Evolutionary conservation across 2,113 vertebrate genomes (phyloP).

Genomic region (Capreolus pygargus): DNA sequence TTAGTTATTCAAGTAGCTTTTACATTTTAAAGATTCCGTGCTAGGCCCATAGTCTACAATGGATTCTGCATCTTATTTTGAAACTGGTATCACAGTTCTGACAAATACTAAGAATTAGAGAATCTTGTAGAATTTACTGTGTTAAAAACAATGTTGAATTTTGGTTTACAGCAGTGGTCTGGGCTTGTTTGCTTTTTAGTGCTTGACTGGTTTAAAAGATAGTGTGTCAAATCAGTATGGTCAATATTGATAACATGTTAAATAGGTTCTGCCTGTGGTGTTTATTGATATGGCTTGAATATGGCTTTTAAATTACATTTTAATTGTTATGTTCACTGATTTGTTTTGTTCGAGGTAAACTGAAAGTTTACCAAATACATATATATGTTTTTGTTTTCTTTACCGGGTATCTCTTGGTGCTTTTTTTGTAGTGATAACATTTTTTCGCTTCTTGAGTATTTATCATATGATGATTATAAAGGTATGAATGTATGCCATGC

Average conservation of each 20-base stretch:
- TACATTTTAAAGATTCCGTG: not conserved
- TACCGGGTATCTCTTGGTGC: not conserved
- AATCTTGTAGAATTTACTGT: not conserved
- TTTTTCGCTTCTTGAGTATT: constrained; percentile 5
- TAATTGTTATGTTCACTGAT: not conserved
- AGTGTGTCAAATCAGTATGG: constrained; percentile 47
- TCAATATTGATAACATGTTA: constrained; percentile 45
- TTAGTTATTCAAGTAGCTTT: not conserved
- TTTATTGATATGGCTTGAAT: constrained; percentile 36
- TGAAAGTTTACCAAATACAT: not conserved
- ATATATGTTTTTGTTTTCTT: not conserved
- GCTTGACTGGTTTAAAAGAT: constrained; percentile 27
- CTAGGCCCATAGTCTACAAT: not conserved
- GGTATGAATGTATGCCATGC: not conserved
- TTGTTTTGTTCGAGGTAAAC: constrained; percentile 13
- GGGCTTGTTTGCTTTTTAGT: not conserved
- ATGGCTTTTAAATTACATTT: constrained; percentile 26
- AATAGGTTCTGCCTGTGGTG: constrained; percentile 47
- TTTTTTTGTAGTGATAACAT: constrained; percentile 10
- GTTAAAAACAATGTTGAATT: constrained; percentile 18
- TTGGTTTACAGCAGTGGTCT: not conserved
- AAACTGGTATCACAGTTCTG: not conserved
- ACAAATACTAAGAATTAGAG: not conserved
- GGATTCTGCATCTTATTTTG: constrained; percentile 1
- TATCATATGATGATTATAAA: constrained; percentile 33